Evolutionary conservation across 2,113 vertebrate species (phyloP).

Genomic region (Aegotheles bennettii): DNA sequence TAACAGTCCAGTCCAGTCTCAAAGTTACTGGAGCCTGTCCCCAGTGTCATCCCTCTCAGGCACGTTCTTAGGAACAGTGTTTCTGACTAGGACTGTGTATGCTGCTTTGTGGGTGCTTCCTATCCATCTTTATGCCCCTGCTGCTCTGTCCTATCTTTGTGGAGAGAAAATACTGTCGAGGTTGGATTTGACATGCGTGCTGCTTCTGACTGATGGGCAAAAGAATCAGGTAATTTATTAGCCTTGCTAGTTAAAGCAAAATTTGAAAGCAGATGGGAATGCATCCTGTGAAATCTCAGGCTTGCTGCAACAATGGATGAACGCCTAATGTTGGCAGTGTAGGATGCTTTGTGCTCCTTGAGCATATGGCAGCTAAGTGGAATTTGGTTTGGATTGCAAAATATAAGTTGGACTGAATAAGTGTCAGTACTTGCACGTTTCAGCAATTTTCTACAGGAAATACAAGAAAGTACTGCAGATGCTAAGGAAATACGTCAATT

Average conservation of each 20-base stretch:
- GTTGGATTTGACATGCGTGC: rapidly evolving
- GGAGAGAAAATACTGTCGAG: not conserved
- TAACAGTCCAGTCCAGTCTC: rapidly evolving
- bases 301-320: not conserved
- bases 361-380: slow-evolving; percentile 39
- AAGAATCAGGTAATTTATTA: not conserved
- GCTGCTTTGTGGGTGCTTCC: not conserved
- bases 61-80: not conserved
- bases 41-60: not conserved
- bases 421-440: not conserved
- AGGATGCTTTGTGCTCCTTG: slow-evolving; percentile 33
- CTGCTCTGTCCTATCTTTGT: not conserved
- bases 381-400: slow-evolving; percentile 17
- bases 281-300: not conserved
- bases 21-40: not conserved
- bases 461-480: not conserved
- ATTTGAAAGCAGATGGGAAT: slow-evolving; percentile 26
- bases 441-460: not conserved
- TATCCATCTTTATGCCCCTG: not conserved
- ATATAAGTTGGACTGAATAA: not conserved
- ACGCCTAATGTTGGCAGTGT: not conserved
- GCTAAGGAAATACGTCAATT: not conserved
- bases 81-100: not conserved
- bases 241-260: not conserved
- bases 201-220: not conserved